Percentiles rank a stretch among this genome's conserved stretches.
Conservation (phyloP, 2,797 vertebrate genomes). For the Luscinia megarhynchos region DNA sequence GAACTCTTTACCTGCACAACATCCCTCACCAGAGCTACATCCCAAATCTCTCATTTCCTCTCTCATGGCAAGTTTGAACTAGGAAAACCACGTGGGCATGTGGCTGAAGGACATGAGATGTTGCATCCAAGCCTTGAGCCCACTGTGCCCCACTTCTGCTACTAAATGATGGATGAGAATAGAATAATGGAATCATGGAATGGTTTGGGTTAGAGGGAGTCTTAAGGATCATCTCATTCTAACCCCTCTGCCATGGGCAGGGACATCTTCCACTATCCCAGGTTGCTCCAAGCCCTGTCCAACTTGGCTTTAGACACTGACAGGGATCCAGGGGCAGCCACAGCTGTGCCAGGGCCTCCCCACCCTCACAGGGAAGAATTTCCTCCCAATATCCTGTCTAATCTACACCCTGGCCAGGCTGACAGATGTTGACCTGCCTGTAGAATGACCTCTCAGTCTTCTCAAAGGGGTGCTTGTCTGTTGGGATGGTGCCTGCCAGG, state of each 20-base stretch:
- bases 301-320: neutral
- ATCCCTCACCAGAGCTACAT: neutral
- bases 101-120: neutral
- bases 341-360: neutral
- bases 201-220: neutral
- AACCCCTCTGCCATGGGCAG: neutral
- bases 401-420: neutral
- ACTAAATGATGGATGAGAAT: neutral
- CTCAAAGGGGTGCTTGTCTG: neutral
- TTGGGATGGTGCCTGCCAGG: neutral
- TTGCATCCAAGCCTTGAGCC: neutral
- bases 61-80: neutral
- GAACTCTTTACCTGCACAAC: neutral
- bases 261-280: neutral
- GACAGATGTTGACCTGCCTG: accelerated
- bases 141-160: neutral
- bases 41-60: neutral
- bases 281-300: accelerated
- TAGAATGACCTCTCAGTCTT: neutral
- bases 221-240: neutral
- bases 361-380: neutral
- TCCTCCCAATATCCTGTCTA: neutral
- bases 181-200: neutral
- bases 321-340: neutral
- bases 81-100: accelerated